Conservation (phyloP, 37 sponge, comb jelly and placozoan genomes). For the Ephydatia muelleri region DNA sequence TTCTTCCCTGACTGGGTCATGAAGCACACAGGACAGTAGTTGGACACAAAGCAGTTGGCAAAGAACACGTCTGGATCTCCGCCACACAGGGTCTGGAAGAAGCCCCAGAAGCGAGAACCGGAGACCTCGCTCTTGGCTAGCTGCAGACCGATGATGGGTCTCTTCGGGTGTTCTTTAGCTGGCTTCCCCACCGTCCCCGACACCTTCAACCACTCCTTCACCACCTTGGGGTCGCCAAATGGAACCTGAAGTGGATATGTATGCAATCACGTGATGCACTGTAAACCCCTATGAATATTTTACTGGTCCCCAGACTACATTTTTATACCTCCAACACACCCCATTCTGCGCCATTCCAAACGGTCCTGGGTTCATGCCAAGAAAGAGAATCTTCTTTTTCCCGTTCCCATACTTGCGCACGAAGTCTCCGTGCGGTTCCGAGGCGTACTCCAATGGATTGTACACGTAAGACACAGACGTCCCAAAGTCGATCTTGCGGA, state of each 20-base stretch:
- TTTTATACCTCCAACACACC: constrained; percentile 55
- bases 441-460: constrained; percentile 85
- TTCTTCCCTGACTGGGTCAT: constrained; percentile 74
- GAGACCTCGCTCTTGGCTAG: constrained; percentile 60
- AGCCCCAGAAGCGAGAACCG: constrained; percentile 72
- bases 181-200: constrained; percentile 62
- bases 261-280: not conserved
- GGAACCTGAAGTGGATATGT: constrained; percentile 54
- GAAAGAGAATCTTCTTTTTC: constrained; percentile 67
- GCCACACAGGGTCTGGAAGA: constrained; percentile 49
- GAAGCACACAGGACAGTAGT: constrained; percentile 82
- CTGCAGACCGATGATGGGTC: constrained; percentile 51
- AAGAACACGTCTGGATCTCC: constrained; percentile 57
- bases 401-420: constrained; percentile 65
- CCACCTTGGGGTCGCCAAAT: constrained; percentile 67
- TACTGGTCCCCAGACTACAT: no score
- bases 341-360: constrained; percentile 96
- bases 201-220: constrained; percentile 61
- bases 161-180: constrained; percentile 67
- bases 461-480: constrained; percentile 60
- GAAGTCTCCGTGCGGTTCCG: constrained; percentile 62
- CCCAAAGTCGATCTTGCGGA: constrained; percentile 16
- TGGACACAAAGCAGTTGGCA: constrained; percentile 75
- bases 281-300: not conserved
- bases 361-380: constrained; percentile 92